Evolutionary conservation across 2,797 vertebrate species (phyloP).

Genomic region (Cuculus canorus): DNA sequence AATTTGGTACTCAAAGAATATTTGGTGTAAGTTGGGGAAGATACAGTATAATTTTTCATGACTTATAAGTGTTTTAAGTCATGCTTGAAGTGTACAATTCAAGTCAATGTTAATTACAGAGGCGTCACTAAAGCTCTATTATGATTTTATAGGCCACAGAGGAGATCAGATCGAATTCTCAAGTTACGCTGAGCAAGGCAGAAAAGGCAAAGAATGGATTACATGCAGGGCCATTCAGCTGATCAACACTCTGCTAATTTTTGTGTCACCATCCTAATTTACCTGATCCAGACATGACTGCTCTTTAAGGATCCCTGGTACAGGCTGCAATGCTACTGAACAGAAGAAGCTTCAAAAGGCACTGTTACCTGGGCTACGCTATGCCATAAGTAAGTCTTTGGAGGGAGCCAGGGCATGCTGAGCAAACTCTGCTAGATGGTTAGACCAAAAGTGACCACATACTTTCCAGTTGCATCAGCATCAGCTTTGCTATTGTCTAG

Average conservation of each 20-base stretch:
- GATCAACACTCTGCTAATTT: neutral
- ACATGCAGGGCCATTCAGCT: neutral
- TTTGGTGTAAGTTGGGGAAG: neutral
- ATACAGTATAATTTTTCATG: slow-evolving; percentile 28
- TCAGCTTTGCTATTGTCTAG: neutral
- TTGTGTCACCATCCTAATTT: neutral
- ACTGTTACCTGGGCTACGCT: neutral
- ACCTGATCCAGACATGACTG: neutral
- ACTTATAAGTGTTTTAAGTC: slow-evolving; percentile 46
- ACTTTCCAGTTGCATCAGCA: neutral
- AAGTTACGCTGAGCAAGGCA: neutral
- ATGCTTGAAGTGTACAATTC: slow-evolving; percentile 39
- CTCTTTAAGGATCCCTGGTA: neutral
- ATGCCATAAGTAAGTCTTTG: neutral
- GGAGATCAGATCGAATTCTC: slow-evolving; percentile 34
- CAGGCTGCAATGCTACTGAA: neutral
- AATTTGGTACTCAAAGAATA: slow-evolving; percentile 1
- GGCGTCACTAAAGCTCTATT: slow-evolving; percentile 40
- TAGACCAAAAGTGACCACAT: neutral
- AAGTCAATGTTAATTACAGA: slow-evolving; percentile 47
- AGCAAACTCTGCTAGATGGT: neutral
- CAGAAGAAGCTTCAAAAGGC: neutral
- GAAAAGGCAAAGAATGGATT: neutral
- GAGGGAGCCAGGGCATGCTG: neutral
- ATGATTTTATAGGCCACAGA: slow-evolving; percentile 50